A percentile compares a stretch with the other conserved stretches of the same genome.
phyloP scores from a whole-genome alignment of 2,888 invertebrate species.

The Magallana nippona region DNA sequence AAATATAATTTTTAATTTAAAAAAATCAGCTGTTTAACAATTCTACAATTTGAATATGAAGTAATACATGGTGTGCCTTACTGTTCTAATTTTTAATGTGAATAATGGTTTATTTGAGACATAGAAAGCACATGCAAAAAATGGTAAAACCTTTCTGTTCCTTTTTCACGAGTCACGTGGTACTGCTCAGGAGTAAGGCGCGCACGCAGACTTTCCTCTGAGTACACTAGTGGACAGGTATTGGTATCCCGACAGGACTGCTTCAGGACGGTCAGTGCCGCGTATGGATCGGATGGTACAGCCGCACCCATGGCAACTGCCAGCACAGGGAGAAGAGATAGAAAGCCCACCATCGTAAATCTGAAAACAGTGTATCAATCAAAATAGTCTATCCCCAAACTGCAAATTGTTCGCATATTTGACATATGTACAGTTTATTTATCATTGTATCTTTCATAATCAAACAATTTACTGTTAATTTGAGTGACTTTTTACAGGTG shows the following conservation, averaged over 20 bases:
- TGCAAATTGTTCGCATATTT: too few species aligned
- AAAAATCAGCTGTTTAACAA: too few species aligned
- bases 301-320: neutral
- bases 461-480: too few species aligned
- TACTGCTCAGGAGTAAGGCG: slow-evolving; percentile 93
- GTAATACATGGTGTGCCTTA: too few species aligned
- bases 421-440: too few species aligned
- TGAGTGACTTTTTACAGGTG: too few species aligned
- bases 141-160: slow-evolving; percentile 93
- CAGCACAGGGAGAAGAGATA: neutral
- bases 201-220: slow-evolving; percentile 90
- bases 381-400: too few species aligned
- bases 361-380: too few species aligned
- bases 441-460: too few species aligned
- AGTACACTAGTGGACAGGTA: slow-evolving; percentile 52
- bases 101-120: slow-evolving; percentile 50
- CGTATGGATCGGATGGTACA: neutral
- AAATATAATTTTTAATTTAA: too few species aligned
- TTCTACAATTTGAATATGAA: too few species aligned
- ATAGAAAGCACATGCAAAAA: slow-evolving; percentile 46
- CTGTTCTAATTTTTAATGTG: too few species aligned
- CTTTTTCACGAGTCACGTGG: slow-evolving; percentile 96
- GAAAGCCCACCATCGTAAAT: neutral
- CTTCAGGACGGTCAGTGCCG: slow-evolving; percentile 8
- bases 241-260: slow-evolving; percentile 55